These are phyloP conservation scores for Bujurquina vittata DNA, from an alignment of 2,113 vertebrate species.

Conservation along the genomic window DNA sequence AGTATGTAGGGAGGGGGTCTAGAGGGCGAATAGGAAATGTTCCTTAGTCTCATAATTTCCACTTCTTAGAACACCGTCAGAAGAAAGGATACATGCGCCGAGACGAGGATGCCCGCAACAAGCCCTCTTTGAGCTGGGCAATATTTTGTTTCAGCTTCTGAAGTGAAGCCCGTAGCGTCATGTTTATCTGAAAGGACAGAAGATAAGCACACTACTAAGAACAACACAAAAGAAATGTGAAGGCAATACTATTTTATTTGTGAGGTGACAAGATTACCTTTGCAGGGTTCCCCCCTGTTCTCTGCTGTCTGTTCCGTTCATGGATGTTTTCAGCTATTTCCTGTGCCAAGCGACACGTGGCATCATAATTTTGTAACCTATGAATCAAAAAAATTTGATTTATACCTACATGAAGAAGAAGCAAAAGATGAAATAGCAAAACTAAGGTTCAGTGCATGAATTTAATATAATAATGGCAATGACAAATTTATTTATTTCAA, in stretches of 20 bases:
- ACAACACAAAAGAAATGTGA: not conserved
- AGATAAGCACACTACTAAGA: not conserved
- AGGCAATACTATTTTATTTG: not conserved
- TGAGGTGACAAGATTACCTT: conserved; percentile 79
- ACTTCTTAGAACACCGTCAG: not conserved
- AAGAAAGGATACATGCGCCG: conserved; percentile 89
- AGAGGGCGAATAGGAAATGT: not conserved
- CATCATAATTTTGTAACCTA: conserved; percentile 90
- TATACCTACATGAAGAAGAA: not conserved
- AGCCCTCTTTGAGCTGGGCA: conserved; percentile 85
- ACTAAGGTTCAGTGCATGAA: not conserved
- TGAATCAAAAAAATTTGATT: not conserved
- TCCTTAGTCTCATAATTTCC: conserved; percentile 18
- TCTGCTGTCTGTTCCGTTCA: conserved; percentile 87
- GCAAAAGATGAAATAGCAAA: not conserved
- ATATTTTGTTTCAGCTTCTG: conserved; percentile 93
- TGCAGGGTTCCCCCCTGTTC: conserved; percentile 88
- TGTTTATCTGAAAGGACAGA: conserved; percentile 84
- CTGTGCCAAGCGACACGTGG: conserved; percentile 88
- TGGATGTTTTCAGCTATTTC: conserved; percentile 93
- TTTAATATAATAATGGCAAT: not conserved
- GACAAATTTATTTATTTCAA: not conserved
- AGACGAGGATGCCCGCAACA: conserved; percentile 86
- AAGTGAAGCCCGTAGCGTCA: conserved; percentile 86
- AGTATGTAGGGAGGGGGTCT: too few species aligned